These are phyloP conservation scores for Palythoa grandiflora DNA, from an alignment of 92 coral and sea anemone genomes.

Conservation along the genomic window DNA sequence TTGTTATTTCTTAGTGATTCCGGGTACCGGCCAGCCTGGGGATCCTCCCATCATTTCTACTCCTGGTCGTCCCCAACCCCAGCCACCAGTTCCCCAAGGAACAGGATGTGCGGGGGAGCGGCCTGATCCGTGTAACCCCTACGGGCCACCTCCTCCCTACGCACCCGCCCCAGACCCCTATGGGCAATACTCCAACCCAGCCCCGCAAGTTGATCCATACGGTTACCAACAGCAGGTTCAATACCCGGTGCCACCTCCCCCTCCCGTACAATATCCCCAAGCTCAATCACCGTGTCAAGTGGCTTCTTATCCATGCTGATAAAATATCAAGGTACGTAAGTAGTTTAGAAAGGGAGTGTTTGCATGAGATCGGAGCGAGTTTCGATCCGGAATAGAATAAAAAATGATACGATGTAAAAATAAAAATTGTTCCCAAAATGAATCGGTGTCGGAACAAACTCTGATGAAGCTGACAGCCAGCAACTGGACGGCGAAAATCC, in stretches of 20 bases:
- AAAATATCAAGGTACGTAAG: conserved; percentile 1
- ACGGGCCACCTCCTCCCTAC: conserved; percentile 31
- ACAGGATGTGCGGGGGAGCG: conserved; percentile 31
- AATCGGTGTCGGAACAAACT: too few species aligned
- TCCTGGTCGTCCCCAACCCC: conserved; percentile 12
- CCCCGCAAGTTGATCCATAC: conserved; percentile 13
- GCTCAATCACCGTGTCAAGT: conserved; percentile 21
- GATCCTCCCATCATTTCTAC: conserved; percentile 28
- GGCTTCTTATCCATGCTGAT: conserved; percentile 19
- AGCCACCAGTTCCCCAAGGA: conserved; percentile 22
- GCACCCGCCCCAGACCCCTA: conserved; percentile 16
- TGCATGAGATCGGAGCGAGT: too few species aligned
- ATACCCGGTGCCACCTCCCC: conserved; percentile 25
- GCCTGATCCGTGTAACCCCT: conserved; percentile 42
- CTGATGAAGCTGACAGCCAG: too few species aligned
- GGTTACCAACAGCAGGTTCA: conserved; percentile 34
- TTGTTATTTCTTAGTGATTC: conserved; percentile 24
- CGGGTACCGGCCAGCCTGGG: conserved; percentile 15
- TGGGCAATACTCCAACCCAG: conserved; percentile 24
- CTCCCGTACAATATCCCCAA: conserved; percentile 6
- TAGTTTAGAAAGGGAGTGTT: not conserved
- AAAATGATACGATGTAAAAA: too few species aligned
- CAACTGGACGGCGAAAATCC: too few species aligned
- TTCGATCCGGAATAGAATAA: too few species aligned
- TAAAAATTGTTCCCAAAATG: too few species aligned